Percentiles rank a stretch among this genome's conserved stretches.
Conservation (phyloP, 1,140 invertebrate genomes). For the Euura lappo region DNA sequence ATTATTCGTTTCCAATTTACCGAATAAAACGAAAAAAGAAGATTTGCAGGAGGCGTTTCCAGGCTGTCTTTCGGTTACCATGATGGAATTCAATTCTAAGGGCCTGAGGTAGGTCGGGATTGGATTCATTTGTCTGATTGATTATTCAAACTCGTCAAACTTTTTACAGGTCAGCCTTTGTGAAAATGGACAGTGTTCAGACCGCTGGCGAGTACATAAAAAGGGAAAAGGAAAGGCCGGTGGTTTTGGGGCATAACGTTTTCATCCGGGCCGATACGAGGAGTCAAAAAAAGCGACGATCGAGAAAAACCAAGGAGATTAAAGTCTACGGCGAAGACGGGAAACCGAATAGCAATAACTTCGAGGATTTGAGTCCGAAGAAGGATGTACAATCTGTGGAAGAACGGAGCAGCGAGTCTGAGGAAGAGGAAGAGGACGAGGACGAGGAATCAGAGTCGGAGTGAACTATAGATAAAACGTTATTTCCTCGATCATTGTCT, state of each 20-base stretch:
- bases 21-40: conserved; percentile 24
- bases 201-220: conserved; percentile 36
- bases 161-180: conserved; percentile 32
- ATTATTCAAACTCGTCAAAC: not conserved
- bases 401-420: not conserved
- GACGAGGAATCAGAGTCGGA: not conserved
- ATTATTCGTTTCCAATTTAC: conserved; percentile 40
- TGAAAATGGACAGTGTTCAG: conserved; percentile 31
- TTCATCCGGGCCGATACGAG: conserved; percentile 31
- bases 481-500: too few relatives aligned
- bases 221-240: conserved; percentile 25
- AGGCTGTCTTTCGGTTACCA: conserved; percentile 32
- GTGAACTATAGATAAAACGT: too few relatives aligned
- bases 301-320: not conserved
- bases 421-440: not conserved
- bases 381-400: not conserved
- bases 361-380: not conserved
- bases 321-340: not conserved
- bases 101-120: not conserved
- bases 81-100: conserved; percentile 29
- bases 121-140: too few relatives aligned
- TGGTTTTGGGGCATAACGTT: conserved; percentile 27
- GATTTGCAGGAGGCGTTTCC: conserved; percentile 38
- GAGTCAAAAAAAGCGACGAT: conserved; percentile 19
- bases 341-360: not conserved